phyloP scores from a whole-genome alignment of 2,888 invertebrate genomes.

The Drosophila anomelani region DNA sequence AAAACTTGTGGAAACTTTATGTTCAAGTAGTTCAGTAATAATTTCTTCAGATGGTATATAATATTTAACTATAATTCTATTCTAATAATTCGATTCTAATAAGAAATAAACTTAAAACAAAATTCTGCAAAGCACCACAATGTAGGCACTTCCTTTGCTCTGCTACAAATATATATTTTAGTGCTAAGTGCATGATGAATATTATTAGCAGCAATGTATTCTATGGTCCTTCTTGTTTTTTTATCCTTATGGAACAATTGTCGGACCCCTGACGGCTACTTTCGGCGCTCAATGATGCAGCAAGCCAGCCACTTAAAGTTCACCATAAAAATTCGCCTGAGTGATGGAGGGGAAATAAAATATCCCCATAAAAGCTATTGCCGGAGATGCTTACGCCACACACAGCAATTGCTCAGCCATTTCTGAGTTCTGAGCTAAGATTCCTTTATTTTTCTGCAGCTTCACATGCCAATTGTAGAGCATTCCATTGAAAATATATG shows the following conservation, averaged over 20 bases:
- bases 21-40: not conserved
- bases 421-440: conserved; percentile 1
- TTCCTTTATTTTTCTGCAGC: conserved; percentile 11
- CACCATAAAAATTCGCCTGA: conserved; percentile 63
- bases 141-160: not conserved
- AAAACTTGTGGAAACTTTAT: not conserved
- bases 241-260: conserved; percentile 3
- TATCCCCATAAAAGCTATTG: conserved; percentile 29
- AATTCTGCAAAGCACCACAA: not conserved
- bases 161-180: conserved; percentile 13
- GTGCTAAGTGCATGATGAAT: conserved; percentile 12
- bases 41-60: not conserved
- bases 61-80: not conserved
- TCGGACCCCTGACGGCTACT: conserved; percentile 9
- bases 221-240: not conserved
- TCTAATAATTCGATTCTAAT: not conserved
- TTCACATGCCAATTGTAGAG: conserved; percentile 3
- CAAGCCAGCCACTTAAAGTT: conserved; percentile 55
- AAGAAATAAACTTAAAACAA: not conserved
- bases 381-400: conserved; percentile 6
- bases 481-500: conserved; percentile 13
- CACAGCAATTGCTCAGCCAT: conserved; percentile 26
- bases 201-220: conserved; percentile 18
- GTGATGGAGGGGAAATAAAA: conserved; percentile 55
- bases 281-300: conserved; percentile 46